A percentile compares a stretch with the other conserved stretches of the same genome.
These are phyloP conservation scores for Hylaea fasciaria DNA, from an alignment of 2,888 invertebrate species.

Conservation along the genomic window DNA sequence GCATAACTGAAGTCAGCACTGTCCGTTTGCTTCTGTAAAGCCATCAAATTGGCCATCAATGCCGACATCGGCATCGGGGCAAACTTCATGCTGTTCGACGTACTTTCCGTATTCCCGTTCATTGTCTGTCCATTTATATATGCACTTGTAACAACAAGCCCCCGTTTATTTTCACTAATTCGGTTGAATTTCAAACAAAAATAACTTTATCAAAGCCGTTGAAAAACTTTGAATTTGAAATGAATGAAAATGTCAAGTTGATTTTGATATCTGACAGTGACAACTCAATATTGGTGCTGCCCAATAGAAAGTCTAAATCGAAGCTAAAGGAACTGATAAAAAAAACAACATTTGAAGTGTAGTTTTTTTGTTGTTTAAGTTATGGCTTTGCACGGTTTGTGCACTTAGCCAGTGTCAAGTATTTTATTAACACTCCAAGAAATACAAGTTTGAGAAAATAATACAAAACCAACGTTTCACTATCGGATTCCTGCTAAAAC, in stretches of 20 bases:
- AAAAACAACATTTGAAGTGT: too few species aligned
- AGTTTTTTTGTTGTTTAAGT: too few species aligned
- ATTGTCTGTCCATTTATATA: constrained; percentile 47
- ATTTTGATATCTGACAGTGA: not conserved
- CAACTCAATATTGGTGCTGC: too few species aligned
- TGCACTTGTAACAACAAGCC: not conserved
- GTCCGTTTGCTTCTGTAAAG: constrained; percentile 59
- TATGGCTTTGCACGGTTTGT: too few species aligned
- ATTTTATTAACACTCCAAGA: too few species aligned
- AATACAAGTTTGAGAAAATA: too few species aligned
- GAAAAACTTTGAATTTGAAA: not conserved
- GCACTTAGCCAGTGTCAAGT: too few species aligned
- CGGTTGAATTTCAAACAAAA: not conserved
- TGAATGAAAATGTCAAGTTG: not conserved
- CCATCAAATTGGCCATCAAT: constrained; percentile 72
- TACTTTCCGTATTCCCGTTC: constrained; percentile 71
- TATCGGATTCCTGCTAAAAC: too few species aligned
- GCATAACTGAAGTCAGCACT: constrained; percentile 65
- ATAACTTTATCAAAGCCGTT: not conserved
- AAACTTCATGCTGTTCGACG: constrained; percentile 75
- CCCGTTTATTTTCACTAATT: not conserved
- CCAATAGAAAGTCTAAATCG: too few species aligned
- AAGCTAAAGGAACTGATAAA: too few species aligned
- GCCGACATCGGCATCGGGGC: constrained; percentile 79
- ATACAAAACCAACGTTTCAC: too few species aligned